phyloP scores from a whole-genome alignment of 2,797 vertebrate species.

The Gobio occitaniae region DNA sequence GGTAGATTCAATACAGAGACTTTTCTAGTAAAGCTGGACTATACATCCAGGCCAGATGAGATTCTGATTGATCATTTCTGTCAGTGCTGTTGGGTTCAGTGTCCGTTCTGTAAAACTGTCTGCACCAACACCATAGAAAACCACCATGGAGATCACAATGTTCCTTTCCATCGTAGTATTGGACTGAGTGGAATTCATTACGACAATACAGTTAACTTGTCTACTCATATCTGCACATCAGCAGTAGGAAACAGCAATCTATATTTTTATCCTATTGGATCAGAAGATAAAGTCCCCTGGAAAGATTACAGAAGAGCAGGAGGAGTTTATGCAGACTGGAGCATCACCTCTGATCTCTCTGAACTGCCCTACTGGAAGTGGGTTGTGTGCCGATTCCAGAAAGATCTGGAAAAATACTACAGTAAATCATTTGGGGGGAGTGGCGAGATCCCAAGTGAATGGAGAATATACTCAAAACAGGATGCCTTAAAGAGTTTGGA shows the following conservation, averaged over 20 bases:
- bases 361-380: constrained; percentile 60
- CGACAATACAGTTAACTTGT: neutral
- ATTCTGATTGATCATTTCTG: constrained; percentile 9
- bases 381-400: constrained; percentile 28
- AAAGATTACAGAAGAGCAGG: constrained; percentile 64
- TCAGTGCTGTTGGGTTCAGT: constrained; percentile 22
- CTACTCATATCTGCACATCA: constrained; percentile 12
- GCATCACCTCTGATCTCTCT: constrained; percentile 64
- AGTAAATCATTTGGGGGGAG: neutral
- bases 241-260: neutral
- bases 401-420: neutral
- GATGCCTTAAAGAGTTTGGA: constrained; percentile 61
- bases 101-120: neutral
- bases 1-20: constrained; percentile 1
- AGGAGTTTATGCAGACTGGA: constrained; percentile 55
- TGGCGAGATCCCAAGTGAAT: constrained; percentile 33
- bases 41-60: neutral
- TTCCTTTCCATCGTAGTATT: constrained; percentile 4
- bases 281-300: constrained; percentile 10
- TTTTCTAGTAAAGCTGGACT: neutral
- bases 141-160: neutral
- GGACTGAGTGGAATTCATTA: neutral
- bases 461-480: constrained; percentile 38
- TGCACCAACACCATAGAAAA: neutral
- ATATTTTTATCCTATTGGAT: neutral